Evolutionary conservation across 2,797 vertebrate species (phyloP).

Genomic region (Babyrousa celebensis): DNA sequence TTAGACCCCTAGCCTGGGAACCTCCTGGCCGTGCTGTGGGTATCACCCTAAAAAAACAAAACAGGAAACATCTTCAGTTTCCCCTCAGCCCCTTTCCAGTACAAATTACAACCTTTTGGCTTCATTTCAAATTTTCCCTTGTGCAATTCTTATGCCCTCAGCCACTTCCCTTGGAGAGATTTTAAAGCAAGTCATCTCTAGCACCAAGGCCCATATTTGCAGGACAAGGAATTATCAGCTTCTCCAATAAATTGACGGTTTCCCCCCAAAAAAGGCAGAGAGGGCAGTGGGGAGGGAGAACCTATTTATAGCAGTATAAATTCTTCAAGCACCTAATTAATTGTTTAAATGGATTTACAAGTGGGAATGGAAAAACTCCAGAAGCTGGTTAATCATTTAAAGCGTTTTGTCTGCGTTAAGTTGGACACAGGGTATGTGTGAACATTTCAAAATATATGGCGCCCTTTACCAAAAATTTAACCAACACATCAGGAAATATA

Average conservation of each 20-base stretch:
- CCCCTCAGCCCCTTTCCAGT: background rate
- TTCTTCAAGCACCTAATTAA: background rate
- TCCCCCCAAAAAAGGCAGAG: background rate
- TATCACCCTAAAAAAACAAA: too few relatives aligned
- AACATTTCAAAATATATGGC: background rate
- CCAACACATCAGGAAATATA: background rate
- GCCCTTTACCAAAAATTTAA: background rate
- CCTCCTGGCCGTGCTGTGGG: too few relatives aligned
- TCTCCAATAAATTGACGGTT: background rate
- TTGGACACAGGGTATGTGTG: background rate
- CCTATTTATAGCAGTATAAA: slow-evolving; percentile 33
- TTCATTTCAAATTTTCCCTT: slow-evolving; percentile 26
- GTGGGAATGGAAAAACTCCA: background rate
- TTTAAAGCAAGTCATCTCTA: slow-evolving; percentile 38
- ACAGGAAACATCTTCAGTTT: background rate
- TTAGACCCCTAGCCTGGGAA: too few relatives aligned
- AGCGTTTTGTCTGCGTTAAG: slow-evolving; percentile 9
- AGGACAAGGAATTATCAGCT: background rate
- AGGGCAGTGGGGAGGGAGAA: background rate
- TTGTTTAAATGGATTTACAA: slow-evolving; percentile 50
- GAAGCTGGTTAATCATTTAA: slow-evolving; percentile 13
- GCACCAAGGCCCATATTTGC: background rate
- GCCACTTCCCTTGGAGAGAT: background rate
- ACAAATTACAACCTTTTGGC: background rate
- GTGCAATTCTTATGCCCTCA: background rate